These are phyloP conservation scores for Mactra quadrangularis DNA, from an alignment of 1,140 invertebrate genomes.

Conservation along the genomic window DNA sequence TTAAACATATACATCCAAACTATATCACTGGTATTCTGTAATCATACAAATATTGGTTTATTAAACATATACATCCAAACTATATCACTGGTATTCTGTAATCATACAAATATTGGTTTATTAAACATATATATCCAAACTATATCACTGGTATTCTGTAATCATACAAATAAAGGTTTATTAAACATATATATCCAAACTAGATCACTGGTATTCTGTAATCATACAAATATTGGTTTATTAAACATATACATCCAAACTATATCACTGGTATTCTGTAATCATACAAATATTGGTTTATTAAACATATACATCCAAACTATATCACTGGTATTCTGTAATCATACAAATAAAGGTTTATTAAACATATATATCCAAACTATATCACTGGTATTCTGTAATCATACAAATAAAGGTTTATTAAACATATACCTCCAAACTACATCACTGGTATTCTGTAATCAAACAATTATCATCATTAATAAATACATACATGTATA, in stretches of 20 bases:
- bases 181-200: neutral
- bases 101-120: neutral
- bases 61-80: neutral
- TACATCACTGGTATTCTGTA: neutral
- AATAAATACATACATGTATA: too few species aligned
- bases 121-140: neutral
- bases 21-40: conserved; percentile 69
- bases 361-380: neutral
- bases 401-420: neutral
- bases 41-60: conserved; percentile 46
- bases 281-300: neutral
- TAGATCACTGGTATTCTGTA: neutral
- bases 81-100: neutral
- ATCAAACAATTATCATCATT: neutral
- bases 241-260: neutral
- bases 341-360: neutral
- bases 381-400: neutral
- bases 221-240: neutral
- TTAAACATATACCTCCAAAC: neutral
- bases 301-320: neutral
- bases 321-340: neutral
- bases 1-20: conserved; percentile 71
- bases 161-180: neutral
- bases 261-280: neutral
- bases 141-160: neutral